These are phyloP conservation scores for Cantharis rufa DNA, from an alignment of 2,888 invertebrate species.

Conservation along the genomic window DNA sequence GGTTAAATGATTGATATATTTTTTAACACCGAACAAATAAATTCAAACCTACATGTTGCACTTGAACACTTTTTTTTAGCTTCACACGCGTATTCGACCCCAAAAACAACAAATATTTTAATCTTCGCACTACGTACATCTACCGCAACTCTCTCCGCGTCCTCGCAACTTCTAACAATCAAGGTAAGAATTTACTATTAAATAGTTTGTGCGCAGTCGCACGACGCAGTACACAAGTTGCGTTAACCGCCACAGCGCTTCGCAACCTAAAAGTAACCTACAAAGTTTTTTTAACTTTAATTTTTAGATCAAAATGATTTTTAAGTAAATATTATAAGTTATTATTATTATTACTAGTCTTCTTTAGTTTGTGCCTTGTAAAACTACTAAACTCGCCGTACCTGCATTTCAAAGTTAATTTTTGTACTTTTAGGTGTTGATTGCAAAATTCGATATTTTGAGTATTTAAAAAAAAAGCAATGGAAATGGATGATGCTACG, in stretches of 20 bases:
- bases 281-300: neutral
- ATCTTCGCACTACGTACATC: constrained; percentile 32
- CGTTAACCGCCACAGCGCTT: neutral
- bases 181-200: constrained; percentile 28
- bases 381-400: neutral
- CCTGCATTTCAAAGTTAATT: neutral
- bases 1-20: constrained; percentile 1
- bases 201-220: constrained; percentile 15
- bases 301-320: neutral
- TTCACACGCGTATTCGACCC: constrained; percentile 5
- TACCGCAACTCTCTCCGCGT: constrained; percentile 38
- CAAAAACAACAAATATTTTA: constrained; percentile 2
- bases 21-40: constrained; percentile 7
- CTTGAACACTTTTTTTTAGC: neutral
- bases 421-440: neutral
- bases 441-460: neutral
- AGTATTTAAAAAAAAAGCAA: neutral
- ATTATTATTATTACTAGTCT: neutral
- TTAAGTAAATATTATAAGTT: neutral
- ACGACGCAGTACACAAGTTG: neutral
- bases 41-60: constrained; percentile 20
- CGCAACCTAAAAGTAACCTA: neutral
- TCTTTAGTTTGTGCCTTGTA: neutral
- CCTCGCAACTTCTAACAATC: constrained; percentile 37
- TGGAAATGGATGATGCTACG: constrained; percentile 47